These are phyloP conservation scores for Habropoda laboriosa DNA, from an alignment of 1,140 invertebrate species.

Conservation along the genomic window DNA sequence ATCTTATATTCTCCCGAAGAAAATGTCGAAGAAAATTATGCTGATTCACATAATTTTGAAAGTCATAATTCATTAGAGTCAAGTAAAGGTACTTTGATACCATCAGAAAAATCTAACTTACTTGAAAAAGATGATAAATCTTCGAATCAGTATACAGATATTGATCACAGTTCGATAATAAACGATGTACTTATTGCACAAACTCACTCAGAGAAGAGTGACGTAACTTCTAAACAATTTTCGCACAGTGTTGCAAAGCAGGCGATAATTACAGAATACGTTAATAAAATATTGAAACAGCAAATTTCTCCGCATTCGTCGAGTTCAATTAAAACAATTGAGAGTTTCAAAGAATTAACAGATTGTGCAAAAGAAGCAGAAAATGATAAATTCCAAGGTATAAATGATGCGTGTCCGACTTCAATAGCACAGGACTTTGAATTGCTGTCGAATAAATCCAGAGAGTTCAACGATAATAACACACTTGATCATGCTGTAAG, in stretches of 20 bases:
- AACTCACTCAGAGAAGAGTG: neutral
- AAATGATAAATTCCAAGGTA: neutral
- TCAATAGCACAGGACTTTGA: neutral
- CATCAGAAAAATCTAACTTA: conserved; percentile 20
- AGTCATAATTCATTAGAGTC: neutral
- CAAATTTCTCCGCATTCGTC: neutral
- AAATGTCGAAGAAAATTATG: conserved; percentile 8
- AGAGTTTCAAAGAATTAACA: neutral
- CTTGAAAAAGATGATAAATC: neutral
- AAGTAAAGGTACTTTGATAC: neutral
- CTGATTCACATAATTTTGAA: neutral
- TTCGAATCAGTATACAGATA: conserved; percentile 8
- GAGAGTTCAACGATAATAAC: conserved; percentile 24
- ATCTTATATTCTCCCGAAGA: neutral
- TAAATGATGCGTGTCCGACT: neutral
- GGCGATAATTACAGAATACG: neutral
- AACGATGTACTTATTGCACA: neutral
- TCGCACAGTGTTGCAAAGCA: neutral
- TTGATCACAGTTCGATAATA: conserved; percentile 29
- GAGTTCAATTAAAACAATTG: neutral
- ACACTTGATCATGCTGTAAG: neutral
- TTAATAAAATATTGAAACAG: neutral
- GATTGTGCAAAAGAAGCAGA: neutral
- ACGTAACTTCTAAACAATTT: neutral
- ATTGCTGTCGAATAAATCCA: neutral